Base-by-base conservation (phyloP, 2,113 vertebrate genomes). In the Chionodraco myersi region DNA sequence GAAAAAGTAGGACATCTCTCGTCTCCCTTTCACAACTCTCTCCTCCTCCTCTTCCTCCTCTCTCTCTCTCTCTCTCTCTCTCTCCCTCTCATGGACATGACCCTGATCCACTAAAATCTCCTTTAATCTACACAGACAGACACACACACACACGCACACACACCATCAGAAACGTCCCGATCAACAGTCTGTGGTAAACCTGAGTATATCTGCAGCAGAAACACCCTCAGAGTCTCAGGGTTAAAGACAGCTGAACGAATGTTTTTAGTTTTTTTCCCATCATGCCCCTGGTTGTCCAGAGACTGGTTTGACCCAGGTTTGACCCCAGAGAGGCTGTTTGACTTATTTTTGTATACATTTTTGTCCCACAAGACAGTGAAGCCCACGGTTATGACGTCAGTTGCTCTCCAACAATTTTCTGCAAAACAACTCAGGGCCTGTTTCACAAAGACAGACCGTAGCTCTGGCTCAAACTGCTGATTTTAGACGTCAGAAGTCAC, bases 181-280 rank as follows among this genome's bases (percentile, higher is more conserved):
- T 12, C 58, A 61, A 77, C 69, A 12, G 60, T 36, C 9, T 2
- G 7, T 48, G 21, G 57, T 62, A 9, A 54, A 78, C 53, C 57
- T 3, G 44, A 41, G 49, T 6, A n/a, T 52, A 1, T 63, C 16
- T 54, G 45, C 58, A 45, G 72, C 65, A 26, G 23, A 14, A 30
- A 48, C 58, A 8, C 21, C 6, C 45, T 72, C 53, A 10, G 16
- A 21, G 58, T 86, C 72, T 66, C 68, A 80, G 53, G 49, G 34
- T 85, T 82, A 85, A 36, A 81, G 76, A n/a, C 68, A 82, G 30
- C 75, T 47, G n/a, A 1, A 71, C 70, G 64, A 64, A 87, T 70
- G 52, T 71, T 73, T 41, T 1, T 30, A 7, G 74, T 13, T 51
- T 6, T 83, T 89, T 87, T 86, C 82, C 88, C 84, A 85, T 68